Evolutionary conservation across 2,888 invertebrate species (phyloP).

Genomic region (Maniola hyperantus): DNA sequence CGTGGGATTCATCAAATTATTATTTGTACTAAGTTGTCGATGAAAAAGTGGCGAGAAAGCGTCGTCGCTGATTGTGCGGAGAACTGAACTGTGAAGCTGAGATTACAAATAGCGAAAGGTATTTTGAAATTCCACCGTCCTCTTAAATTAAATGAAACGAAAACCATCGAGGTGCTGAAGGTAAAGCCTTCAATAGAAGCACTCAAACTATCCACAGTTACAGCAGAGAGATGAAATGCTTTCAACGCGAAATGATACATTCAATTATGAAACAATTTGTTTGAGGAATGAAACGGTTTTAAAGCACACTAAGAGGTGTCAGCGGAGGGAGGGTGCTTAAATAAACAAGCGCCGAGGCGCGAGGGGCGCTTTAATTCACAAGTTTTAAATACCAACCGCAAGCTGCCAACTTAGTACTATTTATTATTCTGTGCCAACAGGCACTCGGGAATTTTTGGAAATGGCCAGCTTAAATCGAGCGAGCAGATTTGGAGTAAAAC

Average conservation of each 20-base stretch:
- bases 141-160: neutral
- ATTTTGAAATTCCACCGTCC: too few species aligned
- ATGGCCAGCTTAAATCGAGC: too few species aligned
- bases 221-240: neutral
- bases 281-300: slow-evolving; percentile 4
- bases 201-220: neutral
- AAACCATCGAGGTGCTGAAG: neutral
- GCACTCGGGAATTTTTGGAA: neutral
- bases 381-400: neutral
- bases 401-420: too few species aligned
- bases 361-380: neutral
- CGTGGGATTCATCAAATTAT: too few species aligned
- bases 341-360: neutral
- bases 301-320: slow-evolving; percentile 7
- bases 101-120: too few species aligned
- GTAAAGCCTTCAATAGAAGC: neutral
- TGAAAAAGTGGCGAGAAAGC: too few species aligned
- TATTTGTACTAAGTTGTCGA: too few species aligned
- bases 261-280: slow-evolving; percentile 8
- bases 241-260: slow-evolving; percentile 5
- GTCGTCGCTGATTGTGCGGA: too few species aligned
- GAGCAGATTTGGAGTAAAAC: too few species aligned
- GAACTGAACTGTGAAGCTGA: too few species aligned
- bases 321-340: neutral
- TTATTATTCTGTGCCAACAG: too few species aligned